Base-by-base conservation (phyloP, 2,113 vertebrate genomes). In the Trichechus manatus region DNA sequence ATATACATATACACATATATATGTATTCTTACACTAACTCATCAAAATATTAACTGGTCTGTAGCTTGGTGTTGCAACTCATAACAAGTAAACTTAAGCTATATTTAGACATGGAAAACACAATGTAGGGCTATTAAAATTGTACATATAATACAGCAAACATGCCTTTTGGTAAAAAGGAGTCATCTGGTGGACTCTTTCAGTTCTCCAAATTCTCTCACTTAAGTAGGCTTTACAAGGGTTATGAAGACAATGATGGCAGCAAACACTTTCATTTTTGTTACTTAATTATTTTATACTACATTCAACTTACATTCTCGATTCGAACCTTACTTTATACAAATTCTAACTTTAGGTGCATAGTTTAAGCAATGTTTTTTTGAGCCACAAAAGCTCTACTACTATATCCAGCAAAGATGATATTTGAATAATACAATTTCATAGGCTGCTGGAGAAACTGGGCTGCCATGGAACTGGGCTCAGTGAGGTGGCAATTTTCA, bases 311-410 rank as follows among this genome's bases (percentile, higher is more conserved):
- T 96, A 63, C 3, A 87, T n/a, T n/a, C 64, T 87, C 6, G 56
- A 39, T 31, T 42, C 87, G 33, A 87, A 93, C 47, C 47, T 91
- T 33, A 77, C 8, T 19, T 84, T 77, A 75, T 47, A 66, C 4
- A 93, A 25, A 91, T 39, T 6, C 3, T 42, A 87, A 7, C 13
- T 83, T 70, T 87, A 80, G n/a, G 4, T 75, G 25, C 3, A 89
- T 6, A 80, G 9, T 20, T 74, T 42, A 42, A 92, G 82, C 5
- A 96, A 93, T 56, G 90, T 66, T 44, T 78, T 82, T 87, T 85
- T 31, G 81, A 81, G 14, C 44, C 61, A 50, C 66, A 22, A 96
- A 81, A 87, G 17, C 9, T 66, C 70, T 95, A 82, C 78, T 85
- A 70, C 9, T 83, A 39, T 15, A 80, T 23, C 3, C 22, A 92